A percentile compares a stretch with the other conserved stretches of the same genome.
phyloP scores from a whole-genome alignment of 1,140 invertebrate genomes.

The Scaptomyza montana region DNA sequence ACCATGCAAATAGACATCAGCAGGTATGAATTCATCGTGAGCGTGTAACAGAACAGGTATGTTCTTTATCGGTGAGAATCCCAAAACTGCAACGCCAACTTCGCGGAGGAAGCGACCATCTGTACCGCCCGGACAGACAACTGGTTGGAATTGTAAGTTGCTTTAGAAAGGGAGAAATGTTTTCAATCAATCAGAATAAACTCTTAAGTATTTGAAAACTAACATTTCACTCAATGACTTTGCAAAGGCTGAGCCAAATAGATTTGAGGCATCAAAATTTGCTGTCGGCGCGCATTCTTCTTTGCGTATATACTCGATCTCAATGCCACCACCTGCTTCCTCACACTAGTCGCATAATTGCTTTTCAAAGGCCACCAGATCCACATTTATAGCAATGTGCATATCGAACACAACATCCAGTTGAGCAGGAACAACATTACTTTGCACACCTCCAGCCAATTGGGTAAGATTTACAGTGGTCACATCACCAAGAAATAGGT shows the following conservation, averaged over 20 bases:
- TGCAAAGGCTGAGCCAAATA: constrained; percentile 92
- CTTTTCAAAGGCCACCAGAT: constrained; percentile 89
- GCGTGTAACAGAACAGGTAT: constrained; percentile 89
- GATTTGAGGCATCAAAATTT: constrained; percentile 88
- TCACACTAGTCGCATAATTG: constrained; percentile 89
- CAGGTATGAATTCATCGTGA: constrained; percentile 90
- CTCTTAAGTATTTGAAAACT: constrained; percentile 44
- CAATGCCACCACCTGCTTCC: constrained; percentile 92
- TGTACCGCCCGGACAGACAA: constrained; percentile 92
- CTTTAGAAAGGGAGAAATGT: constrained; percentile 22
- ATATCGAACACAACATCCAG: constrained; percentile 91
- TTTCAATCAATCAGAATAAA: background rate
- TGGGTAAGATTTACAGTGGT: constrained; percentile 94
- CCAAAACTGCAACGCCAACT: constrained; percentile 85
- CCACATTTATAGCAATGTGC: constrained; percentile 87
- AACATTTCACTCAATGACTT: constrained; percentile 85
- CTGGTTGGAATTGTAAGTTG: constrained; percentile 86
- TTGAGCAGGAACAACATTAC: constrained; percentile 94
- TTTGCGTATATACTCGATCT: constrained; percentile 89
- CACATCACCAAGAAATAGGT: constrained; percentile 91
- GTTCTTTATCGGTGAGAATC: constrained; percentile 90
- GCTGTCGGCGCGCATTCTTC: constrained; percentile 87
- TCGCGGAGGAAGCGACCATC: constrained; percentile 89
- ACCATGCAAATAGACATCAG: constrained; percentile 87
- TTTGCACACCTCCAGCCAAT: constrained; percentile 93